Evolutionary conservation across 92 coral and sea anemone species (phyloP), one percentile per base, ranked within the genome.

Genomic region (Palythoa caribaeorum): DNA sequence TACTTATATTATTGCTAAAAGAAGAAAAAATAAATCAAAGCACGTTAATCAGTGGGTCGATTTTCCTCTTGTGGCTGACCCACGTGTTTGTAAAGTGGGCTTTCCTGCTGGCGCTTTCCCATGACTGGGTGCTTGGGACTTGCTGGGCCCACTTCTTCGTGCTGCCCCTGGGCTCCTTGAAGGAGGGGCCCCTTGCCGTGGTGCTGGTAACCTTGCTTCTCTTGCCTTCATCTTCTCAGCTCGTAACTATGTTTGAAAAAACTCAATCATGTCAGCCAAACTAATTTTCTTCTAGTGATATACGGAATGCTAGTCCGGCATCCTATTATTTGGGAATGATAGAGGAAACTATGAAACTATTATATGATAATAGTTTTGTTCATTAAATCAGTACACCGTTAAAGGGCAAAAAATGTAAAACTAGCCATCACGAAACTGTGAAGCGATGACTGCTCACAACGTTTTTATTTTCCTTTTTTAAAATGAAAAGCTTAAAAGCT

Each of bases 191-290:
- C 83, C 72, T 9, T 78, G 86, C 57, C 73, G 48, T 14, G 86
- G 83, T 1, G 94, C 4, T 7, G 80, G 70, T 54, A 88, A 52
- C 17, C 87, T 71, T 40, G 72, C 83, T 73, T 87, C 38, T 69
- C 88, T 88, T 39, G 92, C 87, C 21, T 85, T 84, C 76, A 79
- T 85, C 66, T 92, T 92, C 69, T 88, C 89, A 70, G 94, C 94
- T 85, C 83, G 87, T 73, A 88, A 62, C 94, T 92, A 83, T 38
- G 37, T 2, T n/a, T 19, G 21, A 12, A 17, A 70, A 7, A 70
- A 11, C 13, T 36, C 47, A 35, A 6, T 5, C 7, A 20, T 15
- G 20, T 28, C 9, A 9, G 36, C 8, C 36, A 6, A 70, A 70
- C 75, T 9, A 6, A 15, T 38, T 8, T 70, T 37, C 13, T 70